Evolutionary conservation across 1,140 invertebrate genomes (phyloP), one percentile per base, ranked within the genome.

Genomic region (Caerostris darwini): DNA sequence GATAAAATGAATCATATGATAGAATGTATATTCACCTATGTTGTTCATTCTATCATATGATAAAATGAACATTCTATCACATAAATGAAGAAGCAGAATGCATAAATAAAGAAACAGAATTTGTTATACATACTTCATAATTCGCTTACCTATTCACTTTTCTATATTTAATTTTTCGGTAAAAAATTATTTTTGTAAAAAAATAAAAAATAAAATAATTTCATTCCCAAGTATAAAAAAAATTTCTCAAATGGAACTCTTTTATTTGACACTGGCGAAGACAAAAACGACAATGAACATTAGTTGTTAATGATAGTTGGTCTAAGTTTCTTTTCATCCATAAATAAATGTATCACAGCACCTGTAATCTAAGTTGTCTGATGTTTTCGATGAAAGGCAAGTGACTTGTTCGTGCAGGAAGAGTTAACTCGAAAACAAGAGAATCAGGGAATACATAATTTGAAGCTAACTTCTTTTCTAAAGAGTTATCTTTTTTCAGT

Each of bases 241-340:
- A 77, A 77, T 77, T 19, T 50, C 69, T 50, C 69, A 53, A 77
- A 77, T 50, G 69, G 69, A 77, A 34, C 19, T 50, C 69, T 77
- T 77, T 77, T 8, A 77, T 50, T 77, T 53, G 69, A 77, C 34
- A 77, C 50, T 34, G 12, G 69, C 34, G 14, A 77, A 10, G 10
- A 77, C 69, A 77, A 77, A 77, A 77, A 77, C 50, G 69, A 34
- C 69, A 77, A 77, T 77, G 69, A 50, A 77, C 69, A 34, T 77
- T 77, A 77, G 69, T 34, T 50, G 69, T 77, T 77, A 77, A 77
- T 77, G 69, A 77, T 5, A 50, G 34, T 50, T 77, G 7, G 8
- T 77, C 34, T 77, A 77, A 77, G 69, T 77, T 77, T 77, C 69
- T 50, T 34, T 77, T 77, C 69, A 77, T 77, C 50, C 69, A 77